Evolutionary conservation across 2,113 vertebrate species (phyloP), one percentile per base, ranked within the genome.

Genomic region (Neotoma lepida): DNA sequence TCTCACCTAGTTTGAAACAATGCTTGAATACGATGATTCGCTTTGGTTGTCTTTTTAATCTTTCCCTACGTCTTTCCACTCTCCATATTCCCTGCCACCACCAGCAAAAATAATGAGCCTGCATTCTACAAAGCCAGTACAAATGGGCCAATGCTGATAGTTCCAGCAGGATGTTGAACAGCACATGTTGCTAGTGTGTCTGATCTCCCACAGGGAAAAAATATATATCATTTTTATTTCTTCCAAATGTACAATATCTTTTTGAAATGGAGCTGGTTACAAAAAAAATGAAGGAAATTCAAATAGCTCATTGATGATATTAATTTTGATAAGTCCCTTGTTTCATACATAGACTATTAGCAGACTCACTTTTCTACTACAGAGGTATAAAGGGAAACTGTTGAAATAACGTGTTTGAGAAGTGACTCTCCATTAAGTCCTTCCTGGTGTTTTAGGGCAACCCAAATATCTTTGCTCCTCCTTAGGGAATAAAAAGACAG

Each of bases 251-350:
- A 39, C n/a, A 90, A 33, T 28, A 17, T 66, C 46, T 56, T 86
- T 39, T 39, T 35, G 30, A 6, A 44, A 87, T 88, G 35, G 9
- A 61, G 5, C 2, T 86, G 64, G 77, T 64, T 46, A 63, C 2
- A 35, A 96, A 51, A 96, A 51, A 68, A 33, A 91, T 89, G 54
- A 51, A 76, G 33, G 63, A 77, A 51, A 61, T 71, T 64, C 15
- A 61, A 20, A 22, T 24, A 6, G 8, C 0, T 82, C 56, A 26
- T 22, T 88, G 30, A 84, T 46, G 22, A 22, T 3, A 18, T 82
- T 66, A 56, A 92, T 44, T 71, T 89, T 64, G 39, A 84, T 58
- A 68, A 64, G 3, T 18, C 39, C 8, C 41, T 61, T 74, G 1
- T 84, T 86, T 89, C 51, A 49, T 41, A 56, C 14, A n/a, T 63